Percentiles rank a stretch among this genome's conserved stretches.
Conservation (phyloP, 2,797 vertebrate genomes). For the Megaceryle alcyon region DNA sequence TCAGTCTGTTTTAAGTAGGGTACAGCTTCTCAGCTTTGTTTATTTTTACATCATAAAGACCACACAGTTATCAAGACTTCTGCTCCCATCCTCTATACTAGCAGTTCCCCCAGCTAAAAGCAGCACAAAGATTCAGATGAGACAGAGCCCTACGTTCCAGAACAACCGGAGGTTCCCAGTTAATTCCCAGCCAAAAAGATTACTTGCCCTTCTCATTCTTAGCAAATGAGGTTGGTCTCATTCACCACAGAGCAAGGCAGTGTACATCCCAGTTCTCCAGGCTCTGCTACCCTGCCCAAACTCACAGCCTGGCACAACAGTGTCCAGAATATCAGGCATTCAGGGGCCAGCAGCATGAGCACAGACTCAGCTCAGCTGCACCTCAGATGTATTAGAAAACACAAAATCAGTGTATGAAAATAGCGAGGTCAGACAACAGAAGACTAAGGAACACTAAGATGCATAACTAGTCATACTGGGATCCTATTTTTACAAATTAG, state of each 20-base stretch:
- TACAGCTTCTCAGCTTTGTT: constrained; percentile 62
- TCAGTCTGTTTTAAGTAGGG: constrained; percentile 55
- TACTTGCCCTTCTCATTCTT: not conserved
- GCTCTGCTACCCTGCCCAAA: constrained; percentile 7
- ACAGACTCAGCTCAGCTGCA: constrained; percentile 45
- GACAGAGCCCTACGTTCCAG: not conserved
- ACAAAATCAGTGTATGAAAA: not conserved
- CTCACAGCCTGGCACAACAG: not conserved
- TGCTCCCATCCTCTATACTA: constrained; percentile 29
- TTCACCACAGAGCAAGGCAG: constrained; percentile 43
- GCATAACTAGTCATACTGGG: constrained; percentile 46
- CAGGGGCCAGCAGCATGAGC: constrained; percentile 17
- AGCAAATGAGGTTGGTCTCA: not conserved
- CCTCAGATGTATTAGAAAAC: constrained; percentile 14
- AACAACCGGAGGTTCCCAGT: not conserved
- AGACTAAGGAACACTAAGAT: constrained; percentile 52
- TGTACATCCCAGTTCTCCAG: not conserved
- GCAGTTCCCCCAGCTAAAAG: constrained; percentile 7
- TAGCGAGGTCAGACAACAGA: constrained; percentile 44
- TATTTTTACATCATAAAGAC: constrained; percentile 56
- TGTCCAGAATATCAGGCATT: constrained; percentile 44
- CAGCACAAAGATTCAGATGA: not conserved
- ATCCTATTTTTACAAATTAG: constrained; percentile 40
- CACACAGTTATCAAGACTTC: constrained; percentile 5
- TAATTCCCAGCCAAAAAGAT: not conserved